Conservation (phyloP, 2,797 vertebrate species). For the Bradypus variegatus region DNA sequence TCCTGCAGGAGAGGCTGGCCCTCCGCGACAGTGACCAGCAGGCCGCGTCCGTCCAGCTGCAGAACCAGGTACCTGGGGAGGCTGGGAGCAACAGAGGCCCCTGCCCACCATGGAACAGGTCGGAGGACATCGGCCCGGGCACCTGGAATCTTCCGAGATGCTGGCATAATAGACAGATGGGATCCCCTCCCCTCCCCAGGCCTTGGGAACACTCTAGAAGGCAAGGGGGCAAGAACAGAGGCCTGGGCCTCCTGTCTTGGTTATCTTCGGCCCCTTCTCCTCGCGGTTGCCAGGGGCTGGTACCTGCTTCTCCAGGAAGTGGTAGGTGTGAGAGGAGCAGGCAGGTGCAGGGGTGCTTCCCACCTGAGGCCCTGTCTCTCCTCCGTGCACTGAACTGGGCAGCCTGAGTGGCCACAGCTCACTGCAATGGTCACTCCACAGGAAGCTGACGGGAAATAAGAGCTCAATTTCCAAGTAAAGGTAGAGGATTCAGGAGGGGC, state of each 20-base stretch:
- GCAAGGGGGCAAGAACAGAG: background rate
- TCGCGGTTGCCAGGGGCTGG: background rate
- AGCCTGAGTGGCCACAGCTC: background rate
- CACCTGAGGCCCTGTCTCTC: background rate
- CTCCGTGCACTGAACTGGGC: background rate
- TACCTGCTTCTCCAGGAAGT: background rate
- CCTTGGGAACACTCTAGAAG: background rate
- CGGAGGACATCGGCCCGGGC: fast-evolving
- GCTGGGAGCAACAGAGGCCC: background rate
- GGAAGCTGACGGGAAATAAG: background rate
- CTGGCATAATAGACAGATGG: background rate
- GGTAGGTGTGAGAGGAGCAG: fast-evolving
- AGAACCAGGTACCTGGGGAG: conserved; percentile 79
- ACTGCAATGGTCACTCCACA: background rate
- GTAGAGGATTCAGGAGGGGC: background rate
- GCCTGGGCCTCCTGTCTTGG: background rate
- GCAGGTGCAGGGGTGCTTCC: background rate
- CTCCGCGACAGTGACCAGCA: conserved; percentile 75
- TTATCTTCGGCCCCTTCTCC: background rate
- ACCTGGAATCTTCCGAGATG: background rate
- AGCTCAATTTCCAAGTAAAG: background rate
- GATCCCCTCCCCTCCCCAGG: background rate
- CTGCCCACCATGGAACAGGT: background rate
- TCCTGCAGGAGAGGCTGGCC: conserved; percentile 68
- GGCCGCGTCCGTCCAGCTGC: conserved; percentile 76